Evolutionary conservation across 2,113 vertebrate genomes (phyloP).

Genomic region (Gavia stellata): DNA sequence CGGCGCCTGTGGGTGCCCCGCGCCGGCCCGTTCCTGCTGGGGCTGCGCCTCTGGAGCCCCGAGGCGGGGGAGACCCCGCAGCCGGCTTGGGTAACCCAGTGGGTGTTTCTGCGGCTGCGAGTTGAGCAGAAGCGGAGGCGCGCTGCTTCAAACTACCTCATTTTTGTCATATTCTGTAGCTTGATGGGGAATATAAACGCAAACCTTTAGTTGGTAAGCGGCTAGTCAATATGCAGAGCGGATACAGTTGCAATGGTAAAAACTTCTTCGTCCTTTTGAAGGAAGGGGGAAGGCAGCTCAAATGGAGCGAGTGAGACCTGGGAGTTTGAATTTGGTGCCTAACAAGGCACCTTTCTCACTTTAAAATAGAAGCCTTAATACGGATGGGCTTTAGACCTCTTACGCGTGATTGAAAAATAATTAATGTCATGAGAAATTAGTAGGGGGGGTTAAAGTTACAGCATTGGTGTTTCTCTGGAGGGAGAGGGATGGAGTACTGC

Average conservation of each 20-base stretch:
- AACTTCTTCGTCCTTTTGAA: not conserved
- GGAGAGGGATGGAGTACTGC: not conserved
- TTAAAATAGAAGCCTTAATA: not conserved
- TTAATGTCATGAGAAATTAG: not conserved
- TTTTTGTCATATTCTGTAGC: rapidly evolving
- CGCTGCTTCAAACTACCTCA: rapidly evolving
- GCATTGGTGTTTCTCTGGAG: not conserved
- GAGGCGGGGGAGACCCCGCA: not conserved
- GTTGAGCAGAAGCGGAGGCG: not conserved
- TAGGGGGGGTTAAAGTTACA: not conserved
- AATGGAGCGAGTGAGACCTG: not conserved
- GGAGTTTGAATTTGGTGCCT: not conserved
- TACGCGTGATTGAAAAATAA: not conserved
- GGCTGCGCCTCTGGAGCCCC: not conserved
- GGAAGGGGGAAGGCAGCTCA: not conserved
- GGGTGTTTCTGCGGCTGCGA: not conserved
- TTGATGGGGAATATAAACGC: not conserved
- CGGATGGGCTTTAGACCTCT: not conserved
- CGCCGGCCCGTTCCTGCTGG: not conserved
- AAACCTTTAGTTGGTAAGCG: rapidly evolving
- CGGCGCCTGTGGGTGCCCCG: not conserved
- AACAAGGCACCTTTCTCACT: not conserved
- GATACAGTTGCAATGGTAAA: not conserved
- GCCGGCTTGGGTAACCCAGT: rapidly evolving
- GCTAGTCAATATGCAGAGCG: not conserved